These are phyloP conservation scores for Calycopis cecrops DNA, from an alignment of 1,140 invertebrate species.

Conservation along the genomic window DNA sequence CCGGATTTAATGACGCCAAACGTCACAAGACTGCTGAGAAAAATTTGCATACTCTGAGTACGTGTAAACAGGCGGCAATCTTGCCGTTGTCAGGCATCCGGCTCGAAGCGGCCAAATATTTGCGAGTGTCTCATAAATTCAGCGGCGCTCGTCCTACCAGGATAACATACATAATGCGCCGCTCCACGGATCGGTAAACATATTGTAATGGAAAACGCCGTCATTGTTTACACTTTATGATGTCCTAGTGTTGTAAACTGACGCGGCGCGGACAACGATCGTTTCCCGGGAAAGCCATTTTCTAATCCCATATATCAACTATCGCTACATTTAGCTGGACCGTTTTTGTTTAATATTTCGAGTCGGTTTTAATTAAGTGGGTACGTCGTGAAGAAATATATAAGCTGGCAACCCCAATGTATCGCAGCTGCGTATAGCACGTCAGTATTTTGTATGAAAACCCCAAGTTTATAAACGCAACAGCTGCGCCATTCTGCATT, in stretches of 20 bases:
- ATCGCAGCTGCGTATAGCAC: slow-evolving; percentile 20
- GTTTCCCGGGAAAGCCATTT: slow-evolving; percentile 20
- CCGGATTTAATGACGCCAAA: slow-evolving; percentile 65
- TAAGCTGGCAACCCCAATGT: not conserved
- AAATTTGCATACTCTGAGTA: slow-evolving; percentile 52
- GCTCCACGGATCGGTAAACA: slow-evolving; percentile 71
- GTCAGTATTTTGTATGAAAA: slow-evolving; percentile 21
- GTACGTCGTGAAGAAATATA: no score
- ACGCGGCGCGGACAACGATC: slow-evolving; percentile 34
- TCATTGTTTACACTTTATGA: slow-evolving; percentile 72
- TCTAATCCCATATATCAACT: slow-evolving; percentile 3
- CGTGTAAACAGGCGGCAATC: slow-evolving; percentile 66
- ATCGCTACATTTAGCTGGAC: no score
- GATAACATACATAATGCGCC: slow-evolving; percentile 73
- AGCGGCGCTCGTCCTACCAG: slow-evolving; percentile 58
- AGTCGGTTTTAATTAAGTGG: no score
- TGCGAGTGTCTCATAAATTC: slow-evolving; percentile 70
- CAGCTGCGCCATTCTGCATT: slow-evolving; percentile 25
- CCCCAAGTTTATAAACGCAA: slow-evolving; percentile 26
- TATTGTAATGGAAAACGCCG: slow-evolving; percentile 74
- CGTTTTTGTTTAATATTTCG: no score
- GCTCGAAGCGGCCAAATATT: slow-evolving; percentile 67
- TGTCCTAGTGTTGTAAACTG: slow-evolving; percentile 65
- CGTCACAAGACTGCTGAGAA: slow-evolving; percentile 34
- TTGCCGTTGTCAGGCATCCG: slow-evolving; percentile 65